phyloP scores from a whole-genome alignment of 2,113 vertebrate species.

The Orycteropus afer region DNA sequence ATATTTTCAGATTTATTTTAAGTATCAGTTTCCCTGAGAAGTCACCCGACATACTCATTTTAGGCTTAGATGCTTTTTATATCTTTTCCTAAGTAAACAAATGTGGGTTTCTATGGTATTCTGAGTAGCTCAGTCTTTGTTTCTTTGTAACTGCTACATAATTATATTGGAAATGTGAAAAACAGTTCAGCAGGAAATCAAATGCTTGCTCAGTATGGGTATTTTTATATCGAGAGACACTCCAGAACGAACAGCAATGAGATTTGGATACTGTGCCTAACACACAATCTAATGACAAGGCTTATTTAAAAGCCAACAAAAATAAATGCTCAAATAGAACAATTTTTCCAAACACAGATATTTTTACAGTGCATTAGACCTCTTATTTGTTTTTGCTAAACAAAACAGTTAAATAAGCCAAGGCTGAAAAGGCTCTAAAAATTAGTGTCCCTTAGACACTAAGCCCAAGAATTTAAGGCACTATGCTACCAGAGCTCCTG shows the following conservation, averaged over 20 bases:
- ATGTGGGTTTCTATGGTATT: slow-evolving; percentile 71
- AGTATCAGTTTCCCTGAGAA: slow-evolving; percentile 68
- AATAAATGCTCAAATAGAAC: slow-evolving; percentile 49
- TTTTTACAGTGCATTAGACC: background rate
- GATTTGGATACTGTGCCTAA: slow-evolving; percentile 68
- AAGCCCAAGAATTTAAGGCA: no score
- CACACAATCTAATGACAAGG: slow-evolving; percentile 69
- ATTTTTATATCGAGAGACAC: slow-evolving; percentile 82
- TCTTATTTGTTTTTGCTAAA: slow-evolving; percentile 50
- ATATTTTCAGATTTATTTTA: slow-evolving; percentile 64
- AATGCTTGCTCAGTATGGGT: slow-evolving; percentile 76
- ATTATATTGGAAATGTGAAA: slow-evolving; percentile 84
- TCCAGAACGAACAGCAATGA: slow-evolving; percentile 73
- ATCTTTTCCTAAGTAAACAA: slow-evolving; percentile 82
- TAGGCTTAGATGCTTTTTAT: slow-evolving; percentile 76
- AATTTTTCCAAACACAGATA: slow-evolving; percentile 27
- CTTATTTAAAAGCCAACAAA: slow-evolving; percentile 61
- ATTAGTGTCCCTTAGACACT: background rate
- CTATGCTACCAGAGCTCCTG: no score
- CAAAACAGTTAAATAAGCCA: slow-evolving; percentile 23
- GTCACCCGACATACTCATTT: slow-evolving; percentile 70
- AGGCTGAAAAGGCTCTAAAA: background rate
- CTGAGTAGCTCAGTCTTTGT: slow-evolving; percentile 77
- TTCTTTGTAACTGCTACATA: slow-evolving; percentile 84
- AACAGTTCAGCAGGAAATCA: slow-evolving; percentile 81